Base-by-base conservation (phyloP, 2,888 invertebrate genomes). In the Athalia cordata region DNA sequence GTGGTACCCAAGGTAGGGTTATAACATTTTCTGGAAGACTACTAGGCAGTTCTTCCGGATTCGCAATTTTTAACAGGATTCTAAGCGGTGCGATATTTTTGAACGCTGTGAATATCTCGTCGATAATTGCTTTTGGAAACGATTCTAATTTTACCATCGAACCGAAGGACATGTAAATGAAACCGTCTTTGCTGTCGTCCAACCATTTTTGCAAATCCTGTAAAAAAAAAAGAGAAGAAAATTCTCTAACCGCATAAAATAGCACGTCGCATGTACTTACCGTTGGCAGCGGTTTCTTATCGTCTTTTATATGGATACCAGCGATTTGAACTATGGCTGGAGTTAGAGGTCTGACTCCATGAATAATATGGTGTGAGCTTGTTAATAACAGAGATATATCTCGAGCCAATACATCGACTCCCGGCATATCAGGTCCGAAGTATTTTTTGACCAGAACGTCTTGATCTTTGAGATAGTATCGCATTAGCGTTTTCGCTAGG, bases 251-350 rank as follows among this genome's bases (percentile, higher is more conserved):
- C n/a, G n/a, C n/a, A n/a, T n/a, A n/a, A n/a, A n/a, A n/a, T n/a
- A n/a, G n/a, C n/a, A n/a, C n/a, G n/a, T n/a, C n/a, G n/a, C n/a
- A 29, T 29, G 29, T 29, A 29, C 29, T 67, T 83, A 88, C 89
- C 4, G 64, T 65, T 0, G 83, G 61, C 57, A 87, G 64, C 66
- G 83, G 81, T 0, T 82, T 13, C 1, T 79, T 84, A 4, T 86
- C 86, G 0, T 89, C 86, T 0, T 81, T 81, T 5, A 93, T 90
- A 80, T 93, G 93, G 77, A 93, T 86, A 52, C 93, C 93, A 8
- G 92, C 93, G 5, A 93, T 91, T 68, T 92, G 91, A 11, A 93
- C 86, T 81, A 92, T 85, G 3, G 89, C 90, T 0, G 91, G 87
- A 1, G 91, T 87, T 1, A 85, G 85, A 3, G 93, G 92, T 59